Base-by-base conservation (phyloP, 2,888 invertebrate genomes). In the Dasypolia templi region DNA sequence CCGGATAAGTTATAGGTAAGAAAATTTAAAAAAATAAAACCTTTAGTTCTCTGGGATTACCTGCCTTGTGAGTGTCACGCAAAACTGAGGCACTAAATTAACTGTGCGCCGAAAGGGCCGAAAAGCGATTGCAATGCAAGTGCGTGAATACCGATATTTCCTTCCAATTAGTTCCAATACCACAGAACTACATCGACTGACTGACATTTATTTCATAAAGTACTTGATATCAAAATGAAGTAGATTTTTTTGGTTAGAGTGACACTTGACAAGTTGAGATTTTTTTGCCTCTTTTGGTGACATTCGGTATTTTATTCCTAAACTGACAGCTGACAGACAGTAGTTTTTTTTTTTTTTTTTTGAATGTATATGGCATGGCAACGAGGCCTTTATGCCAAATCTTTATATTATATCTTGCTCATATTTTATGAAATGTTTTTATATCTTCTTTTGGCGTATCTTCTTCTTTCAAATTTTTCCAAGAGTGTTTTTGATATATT, bases 201-300 rank as follows among this genome's bases (percentile, higher is more conserved):
- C 77, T 84, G 80, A 53, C 59, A 72, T 59, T 35, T 12, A 46
- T 22, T 55, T 49, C n/a, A 32, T 12, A 35, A 56, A 77, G 2
- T 46, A 26, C 53, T 51, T 3, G 0, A 0, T 12, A 35, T 4
- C 51, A 3, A 14, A 2, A 39, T 35, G 22, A 17, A 29, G 4
- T 64, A 42, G 1, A 29, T 9, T 39, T 68, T 29, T 42, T 26
- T 17, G 49, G 49, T 59, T 72, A 58, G 17, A 39, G 17, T 70
- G 71, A 56, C 71, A 72, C 17, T 71, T 58, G 66, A 59, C 42
- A n/a, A n/a, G n/a, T n/a, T n/a, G n/a, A n/a, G n/a, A n/a, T n/a
- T n/a, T n/a, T n/a, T n/a, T n/a, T n/a, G n/a, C n/a, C n/a, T n/a
- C n/a, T n/a, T n/a, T n/a, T n/a, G n/a, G n/a, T n/a, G n/a, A n/a